A percentile compares a stretch with the other conserved stretches of the same genome.
These are phyloP conservation scores for Blomia tropicalis DNA, from an alignment of 2,888 invertebrate genomes.

Conservation along the genomic window DNA sequence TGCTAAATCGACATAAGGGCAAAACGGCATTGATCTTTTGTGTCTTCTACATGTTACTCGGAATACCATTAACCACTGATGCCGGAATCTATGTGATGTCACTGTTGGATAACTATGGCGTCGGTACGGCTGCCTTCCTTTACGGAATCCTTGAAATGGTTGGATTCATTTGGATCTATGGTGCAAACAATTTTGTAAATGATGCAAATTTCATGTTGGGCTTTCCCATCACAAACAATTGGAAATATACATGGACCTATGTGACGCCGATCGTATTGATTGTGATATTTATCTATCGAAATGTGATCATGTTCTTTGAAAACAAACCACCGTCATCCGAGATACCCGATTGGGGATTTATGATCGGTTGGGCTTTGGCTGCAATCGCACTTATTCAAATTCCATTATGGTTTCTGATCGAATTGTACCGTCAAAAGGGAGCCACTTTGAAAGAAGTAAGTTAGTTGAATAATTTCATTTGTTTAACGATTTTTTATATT, in stretches of 20 bases:
- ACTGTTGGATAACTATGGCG: slow-evolving; percentile 29
- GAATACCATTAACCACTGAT: slow-evolving; percentile 29
- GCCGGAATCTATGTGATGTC: slow-evolving; percentile 28
- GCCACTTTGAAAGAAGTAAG: not conserved
- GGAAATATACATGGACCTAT: slow-evolving; percentile 56
- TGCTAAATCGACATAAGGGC: slow-evolving; percentile 26
- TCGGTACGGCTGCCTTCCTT: slow-evolving; percentile 38
- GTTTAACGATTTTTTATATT: not conserved
- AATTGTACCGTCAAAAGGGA: slow-evolving; percentile 15
- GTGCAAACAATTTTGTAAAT: slow-evolving; percentile 40
- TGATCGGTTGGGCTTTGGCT: slow-evolving; percentile 32
- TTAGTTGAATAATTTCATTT: not conserved
- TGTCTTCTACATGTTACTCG: slow-evolving; percentile 25
- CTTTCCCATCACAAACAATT: slow-evolving; percentile 44
- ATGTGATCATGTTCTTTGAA: slow-evolving; percentile 15
- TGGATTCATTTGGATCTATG: slow-evolving; percentile 46
- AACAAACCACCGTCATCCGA: not conserved
- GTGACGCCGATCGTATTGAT: slow-evolving; percentile 50
- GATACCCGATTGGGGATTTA: slow-evolving; percentile 31
- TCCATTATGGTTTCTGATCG: slow-evolving; percentile 30
- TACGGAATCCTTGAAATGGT: slow-evolving; percentile 43
- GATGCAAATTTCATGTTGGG: slow-evolving; percentile 57
- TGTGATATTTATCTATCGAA: slow-evolving; percentile 39
- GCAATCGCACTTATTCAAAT: slow-evolving; percentile 31
- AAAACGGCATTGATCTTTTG: slow-evolving; percentile 26